Base-by-base conservation (phyloP, 2,797 vertebrate species). In the Cossypha dichroa region DNA sequence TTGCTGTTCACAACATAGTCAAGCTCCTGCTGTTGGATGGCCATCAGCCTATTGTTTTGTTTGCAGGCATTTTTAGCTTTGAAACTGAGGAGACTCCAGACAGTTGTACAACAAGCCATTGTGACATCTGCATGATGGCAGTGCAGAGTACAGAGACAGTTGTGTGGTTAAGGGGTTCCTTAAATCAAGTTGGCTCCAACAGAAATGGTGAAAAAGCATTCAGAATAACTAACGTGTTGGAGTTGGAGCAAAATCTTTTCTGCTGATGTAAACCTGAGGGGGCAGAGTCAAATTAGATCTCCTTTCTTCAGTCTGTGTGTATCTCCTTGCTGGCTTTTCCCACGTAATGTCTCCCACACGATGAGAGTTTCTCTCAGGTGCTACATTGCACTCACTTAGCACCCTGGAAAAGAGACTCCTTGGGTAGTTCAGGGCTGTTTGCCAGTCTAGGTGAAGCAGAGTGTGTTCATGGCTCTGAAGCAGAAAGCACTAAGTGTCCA, bases 401-500 rank as follows among this genome's bases (percentile, higher is more conserved):
- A 40, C 62, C 41, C 34, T 48, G 48, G 49, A 59, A 51, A 38
- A 54, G 75, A 56, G 63, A 25, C 56, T 83, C 11, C 20, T 15
- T 17, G 77, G 34, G 36, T 49, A 26, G 49, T 70, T 70, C 36
- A 62, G 75, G 40, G 21, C 69, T 73, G 68, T 72, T 87, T 91
- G 87, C 8, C 9, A 58, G 55, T 64, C 77, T 51, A 73, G 31
- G 56, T 51, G 85, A 93, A 92, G 85, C 77, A n/a, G 77, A 81
- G 73, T 75, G 82, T 55, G 70, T 76, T 80, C 6, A 14, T 38
- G 81, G 82, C 48, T 45, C 59, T 66, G 82, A 63, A 73, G 92
- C 52, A 85, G 93, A 76, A 70, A 96, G 66, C 91, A 93, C 75
- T 59, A 88, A 88, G 72, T 92, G 83, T 82, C 95, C 85, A 91